Percentiles rank a stretch among this genome's conserved stretches.
Evolutionary conservation across 2,113 vertebrate genomes (phyloP).

Genomic region (Coryphaenoides rupestris): DNA sequence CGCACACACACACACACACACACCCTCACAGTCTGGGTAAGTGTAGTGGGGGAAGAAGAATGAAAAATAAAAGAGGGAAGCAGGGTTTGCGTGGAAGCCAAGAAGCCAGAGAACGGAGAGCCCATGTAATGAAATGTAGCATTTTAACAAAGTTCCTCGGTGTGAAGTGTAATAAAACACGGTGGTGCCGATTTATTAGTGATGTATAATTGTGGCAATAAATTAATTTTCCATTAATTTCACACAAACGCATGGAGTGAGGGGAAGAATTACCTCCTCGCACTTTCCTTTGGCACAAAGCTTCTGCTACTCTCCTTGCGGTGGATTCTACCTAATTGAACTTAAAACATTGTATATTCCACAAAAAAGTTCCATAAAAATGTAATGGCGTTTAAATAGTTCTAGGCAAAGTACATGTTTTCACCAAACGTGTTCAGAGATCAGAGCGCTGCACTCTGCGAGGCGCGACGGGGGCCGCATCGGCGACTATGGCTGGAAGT

Average conservation of each 20-base stretch:
- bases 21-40: slow-evolving; percentile 35
- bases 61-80: slow-evolving; percentile 45
- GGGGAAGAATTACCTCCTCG: slow-evolving; percentile 30
- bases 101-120: slow-evolving; percentile 14
- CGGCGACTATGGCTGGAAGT: slow-evolving; percentile 52
- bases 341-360: too few relatives aligned
- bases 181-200: slow-evolving; percentile 66
- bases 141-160: slow-evolving; percentile 71
- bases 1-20: too few relatives aligned
- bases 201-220: slow-evolving; percentile 62
- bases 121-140: slow-evolving; percentile 66
- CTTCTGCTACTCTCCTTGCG: background rate
- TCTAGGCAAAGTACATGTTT: background rate
- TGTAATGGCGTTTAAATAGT: background rate
- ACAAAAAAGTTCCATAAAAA: too few relatives aligned
- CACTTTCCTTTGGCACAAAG: slow-evolving; percentile 14
- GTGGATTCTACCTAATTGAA: too few relatives aligned
- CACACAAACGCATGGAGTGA: slow-evolving; percentile 49
- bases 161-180: slow-evolving; percentile 68
- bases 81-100: slow-evolving; percentile 58
- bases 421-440: slow-evolving; percentile 27
- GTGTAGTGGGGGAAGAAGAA: slow-evolving; percentile 16
- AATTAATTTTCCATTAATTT: slow-evolving; percentile 63
- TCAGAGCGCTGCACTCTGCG: slow-evolving; percentile 32
- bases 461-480: slow-evolving; percentile 22